A percentile compares a stretch with the other conserved stretches of the same genome.
These are phyloP conservation scores for Pipistrellus pygmaeus DNA, from an alignment of 2,797 vertebrate species.

Conservation along the genomic window DNA sequence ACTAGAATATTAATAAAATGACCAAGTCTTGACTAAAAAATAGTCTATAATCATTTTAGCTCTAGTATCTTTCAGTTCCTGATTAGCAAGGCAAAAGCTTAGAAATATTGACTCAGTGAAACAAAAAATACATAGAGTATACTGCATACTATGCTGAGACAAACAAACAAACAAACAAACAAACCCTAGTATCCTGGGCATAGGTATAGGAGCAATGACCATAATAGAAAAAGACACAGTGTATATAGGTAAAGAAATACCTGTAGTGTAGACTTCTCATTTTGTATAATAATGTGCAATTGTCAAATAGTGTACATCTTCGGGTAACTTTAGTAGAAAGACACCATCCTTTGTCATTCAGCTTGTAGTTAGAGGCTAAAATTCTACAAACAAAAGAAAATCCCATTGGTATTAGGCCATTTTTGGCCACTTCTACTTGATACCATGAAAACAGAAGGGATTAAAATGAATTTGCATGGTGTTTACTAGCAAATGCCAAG, in stretches of 20 bases:
- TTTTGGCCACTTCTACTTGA: background rate
- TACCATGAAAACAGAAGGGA: background rate
- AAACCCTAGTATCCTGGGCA: background rate
- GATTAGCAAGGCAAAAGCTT: background rate
- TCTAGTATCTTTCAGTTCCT: background rate
- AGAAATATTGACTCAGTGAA: background rate
- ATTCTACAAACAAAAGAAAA: background rate
- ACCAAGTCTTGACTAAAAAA: background rate
- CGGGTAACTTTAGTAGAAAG: background rate
- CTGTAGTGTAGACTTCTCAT: background rate
- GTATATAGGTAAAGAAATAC: background rate
- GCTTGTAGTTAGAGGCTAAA: background rate
- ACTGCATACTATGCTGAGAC: background rate
- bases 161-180: background rate
- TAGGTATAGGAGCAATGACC: background rate
- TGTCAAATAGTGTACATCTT: background rate
- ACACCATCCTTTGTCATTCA: background rate
- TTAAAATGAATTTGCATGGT: slow-evolving; percentile 7
- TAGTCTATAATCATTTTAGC: background rate
- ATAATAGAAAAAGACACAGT: background rate
- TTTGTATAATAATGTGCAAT: background rate
- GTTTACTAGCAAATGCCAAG: slow-evolving; percentile 8
- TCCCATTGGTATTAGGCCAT: background rate
- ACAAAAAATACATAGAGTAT: background rate
- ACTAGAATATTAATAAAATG: slow-evolving; percentile 16